phyloP scores from a whole-genome alignment of 2,797 vertebrate genomes.

The Protonibea diacanthus region DNA sequence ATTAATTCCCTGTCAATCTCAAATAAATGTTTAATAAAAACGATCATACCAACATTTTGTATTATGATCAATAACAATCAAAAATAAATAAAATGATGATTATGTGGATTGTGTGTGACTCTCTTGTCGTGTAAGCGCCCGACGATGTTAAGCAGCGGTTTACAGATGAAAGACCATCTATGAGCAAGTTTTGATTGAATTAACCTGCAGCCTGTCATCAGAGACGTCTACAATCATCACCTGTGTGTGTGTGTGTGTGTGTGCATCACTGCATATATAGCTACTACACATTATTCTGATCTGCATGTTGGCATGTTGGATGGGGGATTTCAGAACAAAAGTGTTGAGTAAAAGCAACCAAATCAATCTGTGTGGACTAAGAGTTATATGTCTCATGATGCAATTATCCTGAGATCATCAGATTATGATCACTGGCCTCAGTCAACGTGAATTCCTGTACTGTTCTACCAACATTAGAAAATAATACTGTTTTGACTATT shows the following conservation, averaged over 20 bases:
- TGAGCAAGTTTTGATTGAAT: conserved; percentile 40
- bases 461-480: background rate
- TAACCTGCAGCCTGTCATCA: background rate
- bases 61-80: background rate
- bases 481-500: background rate
- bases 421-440: conserved; percentile 3
- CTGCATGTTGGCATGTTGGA: background rate
- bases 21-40: conserved; percentile 6
- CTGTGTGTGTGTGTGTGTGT: conserved; percentile 8
- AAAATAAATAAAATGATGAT: background rate
- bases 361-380: conserved; percentile 3
- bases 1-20: background rate
- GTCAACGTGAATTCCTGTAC: background rate
- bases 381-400: background rate
- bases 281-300: conserved; percentile 5
- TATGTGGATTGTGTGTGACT: background rate
- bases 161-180: conserved; percentile 10
- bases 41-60: background rate
- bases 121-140: background rate
- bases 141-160: conserved; percentile 15
- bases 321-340: conserved; percentile 9
- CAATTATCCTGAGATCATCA: conserved; percentile 18
- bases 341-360: conserved; percentile 17
- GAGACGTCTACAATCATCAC: background rate
- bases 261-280: background rate